Evolutionary conservation across 2,113 vertebrate genomes (phyloP).

Genomic region (Saccopteryx leptura): DNA sequence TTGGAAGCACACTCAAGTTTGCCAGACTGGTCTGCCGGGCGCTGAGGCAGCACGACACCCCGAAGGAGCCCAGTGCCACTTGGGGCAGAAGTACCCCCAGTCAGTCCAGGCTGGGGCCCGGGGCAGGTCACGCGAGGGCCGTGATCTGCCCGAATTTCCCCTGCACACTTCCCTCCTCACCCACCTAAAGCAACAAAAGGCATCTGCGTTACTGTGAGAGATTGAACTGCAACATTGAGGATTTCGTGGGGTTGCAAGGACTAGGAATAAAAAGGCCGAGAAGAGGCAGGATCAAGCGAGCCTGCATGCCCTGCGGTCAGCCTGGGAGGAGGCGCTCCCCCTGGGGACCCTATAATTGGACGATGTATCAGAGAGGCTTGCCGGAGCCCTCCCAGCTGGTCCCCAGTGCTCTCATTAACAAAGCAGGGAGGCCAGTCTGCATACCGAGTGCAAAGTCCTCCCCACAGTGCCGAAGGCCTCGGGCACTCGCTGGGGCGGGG

Average conservation of each 20-base stretch:
- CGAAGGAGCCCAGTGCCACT: rapidly evolving
- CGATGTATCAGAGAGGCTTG: rapidly evolving
- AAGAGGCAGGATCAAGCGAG: background rate
- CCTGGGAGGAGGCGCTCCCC: background rate
- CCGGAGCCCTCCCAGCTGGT: no score
- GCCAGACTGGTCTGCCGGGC: background rate
- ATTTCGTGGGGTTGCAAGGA: background rate
- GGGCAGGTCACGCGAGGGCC: background rate
- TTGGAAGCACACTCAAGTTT: background rate
- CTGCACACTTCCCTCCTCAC: background rate
- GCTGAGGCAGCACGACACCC: rapidly evolving
- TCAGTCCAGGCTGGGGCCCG: background rate
- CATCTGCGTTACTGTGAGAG: no score
- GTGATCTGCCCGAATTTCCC: background rate
- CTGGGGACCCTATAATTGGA: background rate
- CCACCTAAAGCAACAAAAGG: background rate
- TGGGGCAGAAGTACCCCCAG: background rate
- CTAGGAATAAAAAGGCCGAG: background rate
- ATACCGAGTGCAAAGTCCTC: background rate
- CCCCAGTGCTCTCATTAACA: background rate
- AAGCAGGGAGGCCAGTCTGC: background rate
- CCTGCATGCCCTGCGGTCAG: background rate
- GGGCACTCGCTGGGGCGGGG: rapidly evolving
- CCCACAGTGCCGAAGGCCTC: background rate
- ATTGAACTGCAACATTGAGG: background rate